A percentile compares a stretch with the other conserved stretches of the same genome.
Conservation (phyloP, 2,797 vertebrate species). For the Aulostomus chinensis region DNA sequence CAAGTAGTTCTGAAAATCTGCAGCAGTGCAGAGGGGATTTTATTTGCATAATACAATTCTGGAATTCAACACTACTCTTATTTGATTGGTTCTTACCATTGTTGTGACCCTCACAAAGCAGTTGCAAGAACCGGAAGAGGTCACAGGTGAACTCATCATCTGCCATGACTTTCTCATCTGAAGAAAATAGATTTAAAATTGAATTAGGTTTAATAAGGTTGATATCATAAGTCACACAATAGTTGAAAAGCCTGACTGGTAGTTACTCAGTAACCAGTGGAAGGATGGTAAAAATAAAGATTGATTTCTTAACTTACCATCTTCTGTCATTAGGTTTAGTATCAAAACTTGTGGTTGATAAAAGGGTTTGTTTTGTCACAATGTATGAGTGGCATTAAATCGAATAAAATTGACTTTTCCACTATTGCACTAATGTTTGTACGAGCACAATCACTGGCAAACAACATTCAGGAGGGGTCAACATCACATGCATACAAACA, state of each 20-base stretch:
- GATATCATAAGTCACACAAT: not conserved
- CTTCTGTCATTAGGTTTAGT: conserved; percentile 32
- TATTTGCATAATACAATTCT: not conserved
- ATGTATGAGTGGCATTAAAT: no score
- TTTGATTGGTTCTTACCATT: conserved; percentile 79
- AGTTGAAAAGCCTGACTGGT: not conserved
- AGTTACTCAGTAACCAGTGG: no score
- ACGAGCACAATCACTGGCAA: no score
- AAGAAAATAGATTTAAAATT: conserved; percentile 15
- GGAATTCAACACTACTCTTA: not conserved
- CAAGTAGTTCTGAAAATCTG: conserved; percentile 96
- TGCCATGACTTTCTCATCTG: conserved; percentile 97
- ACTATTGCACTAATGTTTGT: no score
- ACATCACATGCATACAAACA: conserved; percentile 29
- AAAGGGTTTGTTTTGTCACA: no score
- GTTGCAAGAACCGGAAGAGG: conserved; percentile 92
- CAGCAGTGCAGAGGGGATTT: conserved; percentile 8
- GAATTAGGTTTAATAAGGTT: no score
- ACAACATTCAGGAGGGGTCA: conserved; percentile 18
- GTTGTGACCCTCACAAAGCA: conserved; percentile 96
- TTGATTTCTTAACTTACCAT: conserved; percentile 37
- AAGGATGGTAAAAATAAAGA: conserved; percentile 15
- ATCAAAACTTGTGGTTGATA: no score
- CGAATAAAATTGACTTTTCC: no score
- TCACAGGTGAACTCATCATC: conserved; percentile 96